Evolutionary conservation across 2,888 invertebrate species (phyloP).

Genomic region (Harmothoe impar): DNA sequence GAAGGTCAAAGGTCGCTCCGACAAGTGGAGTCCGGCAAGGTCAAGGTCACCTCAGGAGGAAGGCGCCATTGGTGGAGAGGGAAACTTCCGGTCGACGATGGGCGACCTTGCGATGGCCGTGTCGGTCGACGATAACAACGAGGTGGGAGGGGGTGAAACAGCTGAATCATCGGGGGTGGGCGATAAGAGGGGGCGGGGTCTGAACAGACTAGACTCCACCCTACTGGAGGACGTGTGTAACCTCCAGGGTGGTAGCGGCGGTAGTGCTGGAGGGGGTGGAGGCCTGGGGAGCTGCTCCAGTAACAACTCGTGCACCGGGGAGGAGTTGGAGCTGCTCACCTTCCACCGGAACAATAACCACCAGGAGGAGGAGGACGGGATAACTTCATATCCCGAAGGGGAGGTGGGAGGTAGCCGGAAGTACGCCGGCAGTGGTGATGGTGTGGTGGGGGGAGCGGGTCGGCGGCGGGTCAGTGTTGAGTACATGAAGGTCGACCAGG

Average conservation of each 20-base stretch:
- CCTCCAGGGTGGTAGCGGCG: not conserved
- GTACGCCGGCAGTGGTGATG: not conserved
- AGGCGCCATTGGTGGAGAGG: conserved; percentile 53
- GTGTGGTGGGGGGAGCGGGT: not conserved
- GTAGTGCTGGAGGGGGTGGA: not conserved
- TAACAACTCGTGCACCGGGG: conserved; percentile 9
- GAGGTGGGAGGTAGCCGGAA: not conserved
- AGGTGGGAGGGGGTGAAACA: conserved; percentile 4
- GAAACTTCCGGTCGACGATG: conserved; percentile 27
- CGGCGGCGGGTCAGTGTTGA: conserved; percentile 1
- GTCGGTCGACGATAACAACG: conserved; percentile 48
- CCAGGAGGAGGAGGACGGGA: not conserved
- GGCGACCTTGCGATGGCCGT: not conserved
- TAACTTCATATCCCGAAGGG: not conserved
- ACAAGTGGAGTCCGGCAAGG: conserved; percentile 25
- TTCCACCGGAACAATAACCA: not conserved
- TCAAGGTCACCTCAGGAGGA: conserved; percentile 3
- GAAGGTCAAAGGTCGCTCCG: conserved; percentile 45
- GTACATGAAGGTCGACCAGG: conserved; percentile 26
- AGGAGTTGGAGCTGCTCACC: conserved; percentile 30
- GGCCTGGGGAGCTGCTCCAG: not conserved
- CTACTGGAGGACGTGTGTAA: not conserved
- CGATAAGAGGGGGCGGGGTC: not conserved
- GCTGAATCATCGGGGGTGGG: not conserved
- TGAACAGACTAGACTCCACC: not conserved